Evolutionary conservation across 2,888 invertebrate genomes (phyloP).

Genomic region (Ethmia dodecea): DNA sequence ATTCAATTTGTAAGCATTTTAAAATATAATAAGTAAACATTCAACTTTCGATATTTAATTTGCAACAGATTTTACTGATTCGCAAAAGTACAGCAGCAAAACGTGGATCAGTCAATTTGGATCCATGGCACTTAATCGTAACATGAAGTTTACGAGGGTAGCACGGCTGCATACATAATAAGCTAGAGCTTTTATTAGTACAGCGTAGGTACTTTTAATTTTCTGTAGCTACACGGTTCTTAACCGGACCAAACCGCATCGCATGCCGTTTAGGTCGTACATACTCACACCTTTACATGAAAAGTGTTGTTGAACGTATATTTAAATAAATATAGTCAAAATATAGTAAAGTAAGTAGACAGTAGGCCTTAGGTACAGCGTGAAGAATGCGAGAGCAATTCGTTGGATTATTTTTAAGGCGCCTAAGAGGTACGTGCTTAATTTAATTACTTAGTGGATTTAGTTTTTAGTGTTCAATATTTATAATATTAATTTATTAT

Average conservation of each 20-base stretch:
- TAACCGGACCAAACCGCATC: too few relatives aligned
- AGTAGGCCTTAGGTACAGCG: conserved; percentile 21
- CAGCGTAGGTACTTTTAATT: too few relatives aligned
- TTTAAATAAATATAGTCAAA: conserved; percentile 25
- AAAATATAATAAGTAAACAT: too few relatives aligned
- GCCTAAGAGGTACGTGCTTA: neutral
- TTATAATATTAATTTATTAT: neutral
- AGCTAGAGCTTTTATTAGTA: too few relatives aligned
- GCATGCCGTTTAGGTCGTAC: conserved; percentile 22
- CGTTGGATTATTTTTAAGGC: neutral
- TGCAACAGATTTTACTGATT: too few relatives aligned
- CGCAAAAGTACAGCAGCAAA: too few relatives aligned
- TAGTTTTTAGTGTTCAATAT: neutral
- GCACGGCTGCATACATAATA: too few relatives aligned
- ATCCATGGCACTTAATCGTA: too few relatives aligned
- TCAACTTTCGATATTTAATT: too few relatives aligned
- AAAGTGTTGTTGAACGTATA: conserved; percentile 28
- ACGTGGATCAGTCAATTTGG: too few relatives aligned
- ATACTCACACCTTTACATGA: conserved; percentile 10
- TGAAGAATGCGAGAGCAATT: neutral
- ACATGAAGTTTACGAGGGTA: too few relatives aligned
- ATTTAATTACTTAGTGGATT: neutral
- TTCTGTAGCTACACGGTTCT: too few relatives aligned
- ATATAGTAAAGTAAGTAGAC: conserved; percentile 28
- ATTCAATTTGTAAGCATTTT: conserved; percentile 28